Conservation (phyloP, 1,140 invertebrate species). For the Drosophila orena region DNA sequence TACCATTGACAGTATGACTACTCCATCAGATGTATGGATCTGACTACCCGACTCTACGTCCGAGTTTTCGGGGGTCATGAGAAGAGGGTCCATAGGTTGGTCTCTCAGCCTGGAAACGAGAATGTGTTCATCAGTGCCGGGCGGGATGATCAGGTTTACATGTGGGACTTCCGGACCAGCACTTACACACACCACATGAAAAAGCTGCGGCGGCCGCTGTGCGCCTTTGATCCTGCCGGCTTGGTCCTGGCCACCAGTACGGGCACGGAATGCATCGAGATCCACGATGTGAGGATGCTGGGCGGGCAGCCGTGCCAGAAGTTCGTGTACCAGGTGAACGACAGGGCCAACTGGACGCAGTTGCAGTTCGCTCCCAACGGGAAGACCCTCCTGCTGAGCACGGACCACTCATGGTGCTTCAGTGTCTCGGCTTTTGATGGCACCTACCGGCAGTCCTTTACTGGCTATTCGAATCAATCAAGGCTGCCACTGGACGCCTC, state of each 20-base stretch:
- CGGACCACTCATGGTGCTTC: conserved; percentile 51
- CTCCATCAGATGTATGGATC: conserved; percentile 41
- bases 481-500: conserved; percentile 25
- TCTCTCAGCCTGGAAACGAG: conserved; percentile 23
- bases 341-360: conserved; percentile 48
- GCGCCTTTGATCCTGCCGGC: conserved; percentile 47
- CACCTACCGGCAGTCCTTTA: conserved; percentile 18
- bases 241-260: conserved; percentile 32
- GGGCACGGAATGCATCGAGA: conserved; percentile 17
- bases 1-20: conserved; percentile 22
- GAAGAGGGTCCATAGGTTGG: background rate
- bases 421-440: conserved; percentile 46
- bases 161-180: conserved; percentile 53
- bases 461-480: conserved; percentile 20
- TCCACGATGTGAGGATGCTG: conserved; percentile 53
- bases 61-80: conserved; percentile 31
- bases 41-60: conserved; percentile 7
- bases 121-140: conserved; percentile 45
- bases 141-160: conserved; percentile 23
- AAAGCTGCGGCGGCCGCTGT: conserved; percentile 18
- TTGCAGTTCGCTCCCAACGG: conserved; percentile 57
- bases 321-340: conserved; percentile 38
- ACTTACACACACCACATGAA: conserved; percentile 9
- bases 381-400: conserved; percentile 34
- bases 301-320: conserved; percentile 19